Base-by-base conservation (phyloP, 2,888 invertebrate species). In the Leptopilina drosophilae region DNA sequence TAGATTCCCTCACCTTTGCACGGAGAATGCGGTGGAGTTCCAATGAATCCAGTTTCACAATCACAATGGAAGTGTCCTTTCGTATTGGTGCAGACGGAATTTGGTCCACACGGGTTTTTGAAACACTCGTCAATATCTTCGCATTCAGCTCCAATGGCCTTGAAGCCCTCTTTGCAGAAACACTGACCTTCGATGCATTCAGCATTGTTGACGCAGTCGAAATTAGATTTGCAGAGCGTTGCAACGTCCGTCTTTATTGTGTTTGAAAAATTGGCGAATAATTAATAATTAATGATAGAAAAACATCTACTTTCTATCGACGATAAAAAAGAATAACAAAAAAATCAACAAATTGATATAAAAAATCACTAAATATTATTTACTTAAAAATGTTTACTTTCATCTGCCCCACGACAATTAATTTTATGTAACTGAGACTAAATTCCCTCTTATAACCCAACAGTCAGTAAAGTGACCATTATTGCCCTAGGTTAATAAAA, bases 181-280 rank as follows among this genome's bases (percentile, higher is more conserved):
- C 98, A 98, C 92, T 97, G 97, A 83, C 95, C 95, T 88, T 97
- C 96, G 82, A 96, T 94, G 90, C 98, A 98, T 92, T 97, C 97
- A 0, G 97, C 97, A 89, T 98, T 97, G 91, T 97, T 97, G 56
- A 97, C 97, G 90, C 98, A 98, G 90, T 98, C 97, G 88, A 97
- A 98, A 90, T 97, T 97, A 0, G 95, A 95, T 92, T 95, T 95
- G 89, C 98, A 98, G 56, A 96, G 92, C 65, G 96, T 96, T 84
- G 96, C 96, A 2, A 97, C 97, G 88, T 97, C 97, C 81, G 96
- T 94, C 96, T 95, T 91, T 86, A 93, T 91, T 80, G 15, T 86
- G 81, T 8, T 7, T 1, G 8, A 3, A 42, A 42, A 42, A 84
- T 33, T 33, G 3, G 33, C 5, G 2, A 33, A 33, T 3, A 33